phyloP scores from a whole-genome alignment of 2,113 vertebrate species.

The Cynocephalus volans region DNA sequence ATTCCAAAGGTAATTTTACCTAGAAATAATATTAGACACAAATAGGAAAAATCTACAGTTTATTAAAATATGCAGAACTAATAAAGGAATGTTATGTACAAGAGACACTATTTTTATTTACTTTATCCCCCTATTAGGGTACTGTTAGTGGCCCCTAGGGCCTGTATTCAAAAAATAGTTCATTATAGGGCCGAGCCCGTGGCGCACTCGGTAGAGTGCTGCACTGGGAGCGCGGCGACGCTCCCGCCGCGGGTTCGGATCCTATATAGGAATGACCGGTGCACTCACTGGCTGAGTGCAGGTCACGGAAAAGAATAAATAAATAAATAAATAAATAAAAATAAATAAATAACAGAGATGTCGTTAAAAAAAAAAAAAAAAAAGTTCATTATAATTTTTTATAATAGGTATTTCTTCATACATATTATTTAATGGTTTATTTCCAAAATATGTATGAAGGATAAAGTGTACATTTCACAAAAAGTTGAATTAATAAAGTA shows the following conservation, averaged over 20 bases:
- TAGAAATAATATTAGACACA: not conserved
- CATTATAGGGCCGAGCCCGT: no score
- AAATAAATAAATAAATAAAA: no score
- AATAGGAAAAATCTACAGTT: not conserved
- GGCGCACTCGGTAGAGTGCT: no score
- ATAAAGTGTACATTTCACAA: not conserved
- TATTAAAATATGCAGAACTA: not conserved
- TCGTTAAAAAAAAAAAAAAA: no score
- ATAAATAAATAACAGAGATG: no score
- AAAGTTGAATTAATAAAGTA: not conserved
- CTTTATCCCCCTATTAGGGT: not conserved
- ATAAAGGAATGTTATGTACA: not conserved
- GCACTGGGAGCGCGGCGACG: no score
- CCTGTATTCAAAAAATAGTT: not conserved
- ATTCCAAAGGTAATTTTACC: not conserved
- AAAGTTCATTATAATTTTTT: not conserved
- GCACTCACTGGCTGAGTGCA: no score
- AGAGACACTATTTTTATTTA: not conserved
- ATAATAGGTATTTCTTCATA: not conserved
- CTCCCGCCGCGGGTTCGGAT: no score
- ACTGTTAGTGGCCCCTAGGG: not conserved
- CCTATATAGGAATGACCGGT: no score
- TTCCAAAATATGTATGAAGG: not conserved
- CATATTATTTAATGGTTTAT: not conserved
- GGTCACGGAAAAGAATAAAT: no score